phyloP scores from a whole-genome alignment of 2,888 invertebrate genomes.

The Ischnura elegans region DNA sequence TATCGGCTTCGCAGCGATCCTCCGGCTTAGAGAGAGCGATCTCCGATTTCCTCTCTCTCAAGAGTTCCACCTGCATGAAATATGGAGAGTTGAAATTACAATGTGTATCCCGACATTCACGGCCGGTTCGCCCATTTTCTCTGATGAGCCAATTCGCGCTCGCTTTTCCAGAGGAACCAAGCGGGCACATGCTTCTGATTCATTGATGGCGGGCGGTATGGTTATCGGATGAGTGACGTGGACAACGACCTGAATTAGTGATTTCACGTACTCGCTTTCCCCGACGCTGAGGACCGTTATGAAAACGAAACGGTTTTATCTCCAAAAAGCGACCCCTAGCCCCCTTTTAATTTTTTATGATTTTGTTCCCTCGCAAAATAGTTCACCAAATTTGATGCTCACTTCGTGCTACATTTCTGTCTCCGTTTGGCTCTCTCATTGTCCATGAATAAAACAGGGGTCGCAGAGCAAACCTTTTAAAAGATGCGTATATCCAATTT shows the following conservation, averaged over 20 bases:
- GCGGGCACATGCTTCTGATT: background rate
- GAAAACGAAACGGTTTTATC: background rate
- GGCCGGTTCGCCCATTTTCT: background rate
- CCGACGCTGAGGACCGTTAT: background rate
- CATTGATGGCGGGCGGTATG: background rate
- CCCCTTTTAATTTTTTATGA: background rate
- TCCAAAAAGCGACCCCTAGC: background rate
- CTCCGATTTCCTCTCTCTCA: background rate
- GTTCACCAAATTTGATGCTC: background rate
- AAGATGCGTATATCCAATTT: no score
- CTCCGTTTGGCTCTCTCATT: no score
- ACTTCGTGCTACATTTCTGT: no score
- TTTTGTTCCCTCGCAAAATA: background rate
- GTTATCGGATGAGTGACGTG: background rate
- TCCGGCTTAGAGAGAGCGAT: background rate
- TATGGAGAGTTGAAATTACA: conserved; percentile 30
- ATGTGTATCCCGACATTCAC: background rate
- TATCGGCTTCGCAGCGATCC: background rate
- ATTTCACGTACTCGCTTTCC: background rate
- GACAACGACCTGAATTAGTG: conserved; percentile 15
- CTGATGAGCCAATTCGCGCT: conserved; percentile 24
- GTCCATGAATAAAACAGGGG: no score
- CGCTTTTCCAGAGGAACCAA: background rate
- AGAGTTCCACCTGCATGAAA: background rate
- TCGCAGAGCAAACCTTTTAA: no score